Percentiles rank a stretch among this genome's conserved stretches.
phyloP scores from a whole-genome alignment of 2,888 invertebrate species.

The Osedax frankpressi region DNA sequence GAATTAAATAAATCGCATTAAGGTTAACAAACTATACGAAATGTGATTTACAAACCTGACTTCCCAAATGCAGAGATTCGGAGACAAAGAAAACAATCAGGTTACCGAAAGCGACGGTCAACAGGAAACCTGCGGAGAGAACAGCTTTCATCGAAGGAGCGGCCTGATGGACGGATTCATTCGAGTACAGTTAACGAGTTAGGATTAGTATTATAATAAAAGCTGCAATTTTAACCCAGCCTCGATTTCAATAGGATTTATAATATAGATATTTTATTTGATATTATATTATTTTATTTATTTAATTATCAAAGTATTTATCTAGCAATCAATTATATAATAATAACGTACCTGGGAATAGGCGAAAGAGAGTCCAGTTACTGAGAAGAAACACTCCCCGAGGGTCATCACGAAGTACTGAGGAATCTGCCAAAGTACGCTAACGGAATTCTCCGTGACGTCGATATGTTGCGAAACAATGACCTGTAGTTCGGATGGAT shows the following conservation, averaged over 20 bases:
- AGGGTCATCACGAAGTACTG: slow-evolving; percentile 29
- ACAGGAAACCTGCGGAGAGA: slow-evolving; percentile 25
- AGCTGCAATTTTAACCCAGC: no score
- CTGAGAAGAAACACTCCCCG: slow-evolving; percentile 29
- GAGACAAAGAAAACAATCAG: slow-evolving; percentile 26
- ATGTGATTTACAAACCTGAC: slow-evolving; percentile 13
- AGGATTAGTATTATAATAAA: no score
- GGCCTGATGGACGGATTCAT: slow-evolving; percentile 17
- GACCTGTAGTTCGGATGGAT: slow-evolving; percentile 9
- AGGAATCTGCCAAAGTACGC: slow-evolving; percentile 28
- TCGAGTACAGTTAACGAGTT: not conserved
- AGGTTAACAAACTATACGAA: not conserved
- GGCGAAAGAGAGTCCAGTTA: slow-evolving; percentile 29
- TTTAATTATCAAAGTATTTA: no score
- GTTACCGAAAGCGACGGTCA: slow-evolving; percentile 27
- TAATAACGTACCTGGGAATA: slow-evolving; percentile 27
- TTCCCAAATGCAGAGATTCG: slow-evolving; percentile 13
- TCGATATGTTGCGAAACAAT: slow-evolving; percentile 20
- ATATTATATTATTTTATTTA: no score
- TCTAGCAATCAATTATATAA: no score
- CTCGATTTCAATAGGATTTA: no score
- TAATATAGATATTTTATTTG: no score
- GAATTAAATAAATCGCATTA: no score
- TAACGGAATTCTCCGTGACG: slow-evolving; percentile 21
- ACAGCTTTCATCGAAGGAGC: slow-evolving; percentile 28